Evolutionary conservation across 2,888 invertebrate genomes (phyloP).

Genomic region (Temnothorax unifasciatus): DNA sequence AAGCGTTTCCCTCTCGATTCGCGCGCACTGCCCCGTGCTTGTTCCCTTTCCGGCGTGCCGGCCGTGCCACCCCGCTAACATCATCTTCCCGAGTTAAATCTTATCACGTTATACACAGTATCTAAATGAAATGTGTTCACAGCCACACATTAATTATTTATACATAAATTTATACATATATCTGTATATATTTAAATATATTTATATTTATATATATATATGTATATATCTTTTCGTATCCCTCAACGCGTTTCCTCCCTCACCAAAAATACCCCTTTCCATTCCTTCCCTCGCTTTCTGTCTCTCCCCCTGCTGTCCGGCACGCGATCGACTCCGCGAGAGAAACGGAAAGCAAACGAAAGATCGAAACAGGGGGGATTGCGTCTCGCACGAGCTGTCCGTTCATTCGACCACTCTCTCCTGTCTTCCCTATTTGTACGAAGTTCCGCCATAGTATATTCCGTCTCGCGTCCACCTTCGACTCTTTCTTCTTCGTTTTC

Average conservation of each 20-base stretch:
- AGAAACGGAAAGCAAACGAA: constrained; percentile 40
- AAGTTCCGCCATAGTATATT: not conserved
- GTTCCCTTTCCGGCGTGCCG: constrained; percentile 30
- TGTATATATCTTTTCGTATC: constrained; percentile 44
- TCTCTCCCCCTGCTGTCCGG: not conserved
- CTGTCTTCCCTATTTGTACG: not conserved
- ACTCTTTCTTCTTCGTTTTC: not conserved
- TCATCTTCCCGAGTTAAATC: constrained; percentile 57
- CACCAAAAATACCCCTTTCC: not conserved
- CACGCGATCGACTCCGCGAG: constrained; percentile 14
- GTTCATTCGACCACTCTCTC: not conserved
- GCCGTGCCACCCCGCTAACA: constrained; percentile 29
- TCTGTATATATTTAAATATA: constrained; percentile 70
- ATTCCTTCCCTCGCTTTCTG: not conserved
- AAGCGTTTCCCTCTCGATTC: constrained; percentile 50
- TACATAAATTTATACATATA: constrained; percentile 68
- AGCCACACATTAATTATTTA: constrained; percentile 86
- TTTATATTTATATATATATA: constrained; percentile 56
- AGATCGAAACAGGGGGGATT: constrained; percentile 39
- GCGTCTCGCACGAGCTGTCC: constrained; percentile 14
- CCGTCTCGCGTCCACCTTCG: not conserved
- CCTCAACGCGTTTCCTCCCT: constrained; percentile 48
- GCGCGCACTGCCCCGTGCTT: not conserved
- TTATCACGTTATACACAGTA: constrained; percentile 73
- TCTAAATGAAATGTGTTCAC: constrained; percentile 85